Evolutionary conservation across 2,888 invertebrate species (phyloP), one percentile per base, ranked within the genome.

Genomic region (Plagodis pulveraria): DNA sequence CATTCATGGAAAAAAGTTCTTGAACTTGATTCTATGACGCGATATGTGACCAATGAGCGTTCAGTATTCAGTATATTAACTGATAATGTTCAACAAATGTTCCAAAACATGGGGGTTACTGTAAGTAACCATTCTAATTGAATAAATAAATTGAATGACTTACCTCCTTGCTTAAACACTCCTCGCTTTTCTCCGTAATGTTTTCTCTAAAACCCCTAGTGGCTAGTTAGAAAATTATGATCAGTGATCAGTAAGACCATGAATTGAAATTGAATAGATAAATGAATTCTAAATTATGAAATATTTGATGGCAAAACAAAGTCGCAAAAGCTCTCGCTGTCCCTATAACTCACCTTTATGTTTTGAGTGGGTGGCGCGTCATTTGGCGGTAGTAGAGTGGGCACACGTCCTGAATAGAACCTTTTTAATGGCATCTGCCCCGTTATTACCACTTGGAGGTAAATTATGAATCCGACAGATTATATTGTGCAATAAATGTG

Each of bases 351-450:
- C 36, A 4, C 40, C 72, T 49, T 70, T 60, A 66, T 12, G 55
- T 36, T 59, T 51, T 40, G 58, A 58, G 56, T 53, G 63, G 62
- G 62, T 36, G 44, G 50, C 54, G 50, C 69, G 66, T 67, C 65
- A 61, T 66, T 57, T 54, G 32, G 48, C 40, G 40, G 56, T 50
- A 56, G 46, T 55, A 32, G 42, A 59, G 56, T 51, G 58, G 58
- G 47, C 55, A 45, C 36, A 35, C 40, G 32, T 32, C 41, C 34
- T 38, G 38, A 46, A 43, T 54, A 54, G 35, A 51, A 46, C 32
- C 38, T 46, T 46, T 22, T 12, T 44, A 40, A 44, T 43, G 43
- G 33, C 10, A 44, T n/a, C 12, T 38, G 33, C 6, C 49, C 35
- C 11, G 33, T 6, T 49, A 33, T 33, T 41, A 35, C 49, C 38